phyloP scores from a whole-genome alignment of 2,888 invertebrate species.

The Leptarthrus brevirostris region DNA sequence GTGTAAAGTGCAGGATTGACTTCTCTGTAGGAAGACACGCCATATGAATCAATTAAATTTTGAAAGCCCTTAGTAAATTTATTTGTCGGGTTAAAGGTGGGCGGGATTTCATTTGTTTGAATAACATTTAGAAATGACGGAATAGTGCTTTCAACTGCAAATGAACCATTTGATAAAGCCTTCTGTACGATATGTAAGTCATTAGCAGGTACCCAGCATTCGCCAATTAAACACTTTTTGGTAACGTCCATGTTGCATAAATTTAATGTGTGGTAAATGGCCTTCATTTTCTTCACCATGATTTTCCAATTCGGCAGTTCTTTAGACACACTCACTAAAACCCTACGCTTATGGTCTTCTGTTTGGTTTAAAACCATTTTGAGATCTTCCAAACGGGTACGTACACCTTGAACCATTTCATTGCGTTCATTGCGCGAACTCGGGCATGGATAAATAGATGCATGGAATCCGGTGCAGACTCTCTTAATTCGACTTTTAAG shows the following conservation, averaged over 20 bases:
- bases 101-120: slow-evolving; percentile 82
- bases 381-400: slow-evolving; percentile 84
- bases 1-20: slow-evolving; percentile 91
- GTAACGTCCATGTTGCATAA: slow-evolving; percentile 92
- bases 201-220: slow-evolving; percentile 85
- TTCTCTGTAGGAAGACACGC: slow-evolving; percentile 91
- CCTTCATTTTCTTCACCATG: slow-evolving; percentile 90
- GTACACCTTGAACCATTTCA: slow-evolving; percentile 85
- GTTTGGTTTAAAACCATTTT: slow-evolving; percentile 83
- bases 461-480: slow-evolving; percentile 88
- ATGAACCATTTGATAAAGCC: slow-evolving; percentile 84
- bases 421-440: slow-evolving; percentile 80
- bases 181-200: slow-evolving; percentile 80
- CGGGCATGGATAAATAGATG: slow-evolving; percentile 88
- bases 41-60: slow-evolving; percentile 92
- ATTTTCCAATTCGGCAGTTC: slow-evolving; percentile 85
- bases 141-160: slow-evolving; percentile 85
- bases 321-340: slow-evolving; percentile 82
- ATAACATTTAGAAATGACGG: slow-evolving; percentile 94
- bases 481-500: slow-evolving; percentile 87
- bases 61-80: slow-evolving; percentile 94
- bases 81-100: slow-evolving; percentile 92
- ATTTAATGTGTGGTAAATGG: slow-evolving; percentile 93
- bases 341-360: slow-evolving; percentile 84
- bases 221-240: slow-evolving; percentile 89